phyloP scores from a whole-genome alignment of 1,140 invertebrate species.

The Eciton burchellii region DNA sequence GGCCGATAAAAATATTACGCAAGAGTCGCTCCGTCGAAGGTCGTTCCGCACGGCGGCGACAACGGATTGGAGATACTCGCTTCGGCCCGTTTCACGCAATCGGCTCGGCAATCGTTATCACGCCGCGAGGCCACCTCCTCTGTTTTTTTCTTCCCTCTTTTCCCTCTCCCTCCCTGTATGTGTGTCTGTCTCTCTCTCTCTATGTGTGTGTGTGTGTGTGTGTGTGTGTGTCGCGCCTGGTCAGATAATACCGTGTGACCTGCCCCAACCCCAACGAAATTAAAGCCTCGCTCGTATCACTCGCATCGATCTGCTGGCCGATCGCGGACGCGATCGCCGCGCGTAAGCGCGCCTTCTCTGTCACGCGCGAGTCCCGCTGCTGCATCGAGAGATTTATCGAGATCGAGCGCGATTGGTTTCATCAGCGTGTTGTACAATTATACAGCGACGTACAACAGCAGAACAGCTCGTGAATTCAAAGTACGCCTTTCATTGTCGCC shows the following conservation, averaged over 20 bases:
- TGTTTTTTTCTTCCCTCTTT: neutral
- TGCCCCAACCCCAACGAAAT: constrained; percentile 81
- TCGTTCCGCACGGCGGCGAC: constrained; percentile 67
- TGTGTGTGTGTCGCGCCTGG: neutral
- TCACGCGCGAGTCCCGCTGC: no score
- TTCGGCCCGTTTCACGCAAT: constrained; percentile 47
- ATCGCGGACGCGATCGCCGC: neutral
- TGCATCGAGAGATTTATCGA: no score
- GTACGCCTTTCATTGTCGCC: no score
- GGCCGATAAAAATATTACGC: constrained; percentile 84
- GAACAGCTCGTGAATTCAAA: no score
- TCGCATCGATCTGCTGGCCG: constrained; percentile 12
- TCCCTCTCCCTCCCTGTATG: neutral
- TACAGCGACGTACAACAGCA: no score
- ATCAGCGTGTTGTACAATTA: no score
- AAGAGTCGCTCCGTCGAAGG: constrained; percentile 80
- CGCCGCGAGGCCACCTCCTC: neutral
- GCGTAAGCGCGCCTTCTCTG: no score
- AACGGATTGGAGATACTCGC: constrained; percentile 55
- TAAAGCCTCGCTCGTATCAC: constrained; percentile 69
- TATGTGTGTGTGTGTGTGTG: no score
- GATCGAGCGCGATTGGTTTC: no score
- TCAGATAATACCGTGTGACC: constrained; percentile 75
- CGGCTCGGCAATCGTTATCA: constrained; percentile 46
- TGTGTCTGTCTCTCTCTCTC: no score